phyloP scores from a whole-genome alignment of 1,140 invertebrate genomes.

The Trichoplusia ni region DNA sequence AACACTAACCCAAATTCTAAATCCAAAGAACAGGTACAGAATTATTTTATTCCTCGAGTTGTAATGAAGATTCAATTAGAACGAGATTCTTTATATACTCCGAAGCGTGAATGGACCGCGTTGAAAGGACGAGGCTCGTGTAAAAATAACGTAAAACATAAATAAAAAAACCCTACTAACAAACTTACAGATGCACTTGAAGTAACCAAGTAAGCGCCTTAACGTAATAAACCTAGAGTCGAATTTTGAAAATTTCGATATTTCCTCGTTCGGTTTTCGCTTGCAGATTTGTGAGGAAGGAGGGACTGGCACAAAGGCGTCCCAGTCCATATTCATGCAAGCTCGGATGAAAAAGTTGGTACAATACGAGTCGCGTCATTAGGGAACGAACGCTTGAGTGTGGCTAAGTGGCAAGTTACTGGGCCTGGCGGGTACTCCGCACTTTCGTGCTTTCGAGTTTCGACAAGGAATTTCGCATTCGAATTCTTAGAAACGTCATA shows the following conservation, averaged over 20 bases:
- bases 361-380: conserved; percentile 59
- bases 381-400: conserved; percentile 42
- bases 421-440: conserved; percentile 10
- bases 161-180: conserved; percentile 46
- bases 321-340: conserved; percentile 54
- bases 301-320: conserved; percentile 45
- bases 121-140: conserved; percentile 50
- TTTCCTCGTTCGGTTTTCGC: conserved; percentile 24
- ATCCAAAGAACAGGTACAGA: conserved; percentile 22
- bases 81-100: conserved; percentile 51
- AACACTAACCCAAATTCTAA: conserved; percentile 33
- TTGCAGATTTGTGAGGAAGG: conserved; percentile 29
- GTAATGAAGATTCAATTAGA: conserved; percentile 62
- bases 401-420: conserved; percentile 56
- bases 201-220: background rate
- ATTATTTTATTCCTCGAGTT: conserved; percentile 40
- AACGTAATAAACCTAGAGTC: conserved; percentile 26
- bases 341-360: conserved; percentile 55
- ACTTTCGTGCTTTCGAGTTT: conserved; percentile 4
- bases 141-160: conserved; percentile 59
- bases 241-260: conserved; percentile 24
- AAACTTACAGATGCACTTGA: conserved; percentile 29
- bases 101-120: conserved; percentile 45
- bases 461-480: conserved; percentile 1
- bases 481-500: background rate